These are phyloP conservation scores for Asarcornis scutulata DNA, from an alignment of 2,113 vertebrate genomes.

Conservation along the genomic window DNA sequence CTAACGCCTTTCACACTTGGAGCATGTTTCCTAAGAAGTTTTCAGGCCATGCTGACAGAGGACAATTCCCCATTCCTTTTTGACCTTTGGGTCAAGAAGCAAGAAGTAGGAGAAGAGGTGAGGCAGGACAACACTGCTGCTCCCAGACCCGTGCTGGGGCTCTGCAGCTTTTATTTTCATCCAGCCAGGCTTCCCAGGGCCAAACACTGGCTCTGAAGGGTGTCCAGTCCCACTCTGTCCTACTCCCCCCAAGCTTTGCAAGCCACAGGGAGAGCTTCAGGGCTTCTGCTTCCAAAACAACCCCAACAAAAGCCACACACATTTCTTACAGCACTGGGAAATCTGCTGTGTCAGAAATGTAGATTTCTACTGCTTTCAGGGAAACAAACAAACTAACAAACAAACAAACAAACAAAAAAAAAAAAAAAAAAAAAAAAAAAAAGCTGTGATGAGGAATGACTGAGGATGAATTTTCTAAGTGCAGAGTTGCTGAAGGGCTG, in stretches of 20 bases:
- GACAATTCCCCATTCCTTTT: background rate
- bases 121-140: background rate
- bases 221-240: background rate
- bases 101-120: background rate
- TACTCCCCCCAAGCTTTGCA: background rate
- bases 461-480: background rate
- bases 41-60: background rate
- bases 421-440: background rate
- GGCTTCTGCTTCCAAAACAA: background rate
- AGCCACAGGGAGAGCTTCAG: background rate
- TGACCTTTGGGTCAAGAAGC: background rate
- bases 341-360: background rate
- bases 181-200: too few species aligned
- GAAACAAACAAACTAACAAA: too few species aligned
- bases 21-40: background rate
- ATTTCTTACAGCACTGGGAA: background rate
- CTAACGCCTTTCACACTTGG: background rate
- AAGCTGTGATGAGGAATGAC: background rate
- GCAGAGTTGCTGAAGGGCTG: background rate
- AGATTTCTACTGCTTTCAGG: background rate
- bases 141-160: background rate
- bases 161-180: background rate
- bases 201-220: background rate
- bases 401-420: too few species aligned
- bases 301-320: fast-evolving